Conservation (phyloP, 2,113 vertebrate genomes). For the Prolemur simus region DNA sequence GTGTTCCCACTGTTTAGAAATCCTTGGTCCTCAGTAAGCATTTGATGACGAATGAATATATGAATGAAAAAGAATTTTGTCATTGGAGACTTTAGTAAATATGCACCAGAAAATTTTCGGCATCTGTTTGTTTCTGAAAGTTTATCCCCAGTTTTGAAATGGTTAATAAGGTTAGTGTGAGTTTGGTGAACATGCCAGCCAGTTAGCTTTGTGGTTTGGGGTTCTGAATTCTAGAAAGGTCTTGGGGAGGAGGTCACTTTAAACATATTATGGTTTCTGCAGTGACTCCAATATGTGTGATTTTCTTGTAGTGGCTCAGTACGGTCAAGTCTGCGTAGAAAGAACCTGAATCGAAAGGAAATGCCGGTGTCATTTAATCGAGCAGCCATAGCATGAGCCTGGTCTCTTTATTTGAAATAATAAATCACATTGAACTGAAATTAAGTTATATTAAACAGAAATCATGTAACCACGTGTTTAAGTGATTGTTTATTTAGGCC, state of each 20-base stretch:
- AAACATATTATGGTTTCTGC: constrained; percentile 1
- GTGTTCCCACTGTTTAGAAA: background rate
- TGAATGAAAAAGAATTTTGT: background rate
- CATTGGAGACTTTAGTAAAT: background rate
- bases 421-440: background rate
- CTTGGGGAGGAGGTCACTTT: background rate
- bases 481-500: background rate
- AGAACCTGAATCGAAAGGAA: constrained; percentile 31
- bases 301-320: background rate
- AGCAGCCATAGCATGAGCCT: background rate
- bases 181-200: background rate
- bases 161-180: background rate
- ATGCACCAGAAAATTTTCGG: background rate
- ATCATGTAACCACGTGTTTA: background rate
- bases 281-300: background rate
- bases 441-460: background rate
- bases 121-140: background rate
- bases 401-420: background rate
- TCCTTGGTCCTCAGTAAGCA: background rate
- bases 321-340: background rate
- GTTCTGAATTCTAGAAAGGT: background rate
- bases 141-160: background rate
- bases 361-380: background rate
- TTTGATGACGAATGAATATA: background rate
- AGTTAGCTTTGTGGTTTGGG: background rate